A percentile compares a stretch with the other conserved stretches of the same genome.
These are phyloP conservation scores for Cantharis rustica DNA, from an alignment of 2,888 invertebrate genomes.

Conservation along the genomic window DNA sequence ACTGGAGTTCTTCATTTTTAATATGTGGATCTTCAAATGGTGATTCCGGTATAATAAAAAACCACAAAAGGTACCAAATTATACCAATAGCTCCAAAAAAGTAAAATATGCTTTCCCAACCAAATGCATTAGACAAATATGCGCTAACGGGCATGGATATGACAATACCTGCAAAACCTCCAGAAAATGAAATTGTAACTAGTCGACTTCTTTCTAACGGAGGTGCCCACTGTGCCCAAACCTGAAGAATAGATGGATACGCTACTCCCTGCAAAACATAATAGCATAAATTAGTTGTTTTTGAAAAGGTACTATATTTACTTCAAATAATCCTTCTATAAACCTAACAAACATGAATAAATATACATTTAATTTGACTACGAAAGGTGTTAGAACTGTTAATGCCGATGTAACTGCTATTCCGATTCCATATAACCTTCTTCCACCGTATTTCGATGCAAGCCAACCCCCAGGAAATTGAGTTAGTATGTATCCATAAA, in stretches of 20 bases:
- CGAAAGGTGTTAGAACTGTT: conserved; percentile 80
- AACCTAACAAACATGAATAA: conserved; percentile 71
- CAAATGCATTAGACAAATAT: conserved; percentile 70
- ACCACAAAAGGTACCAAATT: conserved; percentile 77
- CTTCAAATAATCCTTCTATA: conserved; percentile 23
- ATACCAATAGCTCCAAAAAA: conserved; percentile 72
- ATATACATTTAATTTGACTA: conserved; percentile 73
- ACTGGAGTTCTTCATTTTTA: conserved; percentile 72
- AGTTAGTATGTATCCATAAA: conserved; percentile 86
- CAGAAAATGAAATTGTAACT: conserved; percentile 83
- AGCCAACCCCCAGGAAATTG: conserved; percentile 85
- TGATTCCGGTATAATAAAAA: conserved; percentile 70
- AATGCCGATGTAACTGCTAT: conserved; percentile 78
- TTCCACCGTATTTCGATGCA: conserved; percentile 83
- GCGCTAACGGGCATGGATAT: conserved; percentile 81
- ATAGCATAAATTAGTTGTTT: conserved; percentile 21
- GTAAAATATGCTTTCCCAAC: conserved; percentile 85
- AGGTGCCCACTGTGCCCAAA: conserved; percentile 86
- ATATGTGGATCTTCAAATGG: conserved; percentile 78
- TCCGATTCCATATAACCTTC: conserved; percentile 78
- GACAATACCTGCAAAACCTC: conserved; percentile 84
- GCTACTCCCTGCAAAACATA: conserved; percentile 67
- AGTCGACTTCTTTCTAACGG: conserved; percentile 76
- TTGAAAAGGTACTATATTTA: neutral
- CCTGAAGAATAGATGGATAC: conserved; percentile 80